Evolutionary conservation across 2,888 invertebrate genomes (phyloP).

Genomic region (Rhogogaster chlorosoma): DNA sequence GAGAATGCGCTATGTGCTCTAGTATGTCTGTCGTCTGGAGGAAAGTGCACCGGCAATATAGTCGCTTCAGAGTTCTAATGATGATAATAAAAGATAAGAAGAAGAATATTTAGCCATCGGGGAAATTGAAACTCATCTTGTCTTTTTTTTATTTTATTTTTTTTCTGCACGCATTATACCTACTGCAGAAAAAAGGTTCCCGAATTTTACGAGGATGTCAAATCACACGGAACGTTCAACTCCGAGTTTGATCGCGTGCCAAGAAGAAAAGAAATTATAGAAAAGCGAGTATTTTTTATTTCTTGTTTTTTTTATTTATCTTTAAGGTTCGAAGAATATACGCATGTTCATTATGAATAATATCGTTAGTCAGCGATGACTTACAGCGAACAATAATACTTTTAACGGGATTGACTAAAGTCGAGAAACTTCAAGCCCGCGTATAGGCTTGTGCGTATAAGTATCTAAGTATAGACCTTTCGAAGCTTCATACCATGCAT

Average conservation of each 20-base stretch:
- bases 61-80: neutral
- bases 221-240: conserved; percentile 71
- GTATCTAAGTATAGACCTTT: conserved; percentile 23
- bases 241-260: conserved; percentile 66
- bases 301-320: neutral
- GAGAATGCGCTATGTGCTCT: conserved; percentile 1
- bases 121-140: neutral
- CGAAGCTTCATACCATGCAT: conserved; percentile 27
- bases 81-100: neutral
- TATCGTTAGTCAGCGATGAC: too few relatives aligned
- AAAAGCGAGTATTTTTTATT: neutral
- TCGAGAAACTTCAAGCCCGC: neutral
- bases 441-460: neutral
- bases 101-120: neutral
- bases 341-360: too few relatives aligned
- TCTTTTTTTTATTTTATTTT: neutral
- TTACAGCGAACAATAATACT: neutral
- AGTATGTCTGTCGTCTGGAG: neutral
- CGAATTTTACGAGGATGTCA: conserved; percentile 56
- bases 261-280: conserved; percentile 53
- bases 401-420: neutral
- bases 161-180: neutral
- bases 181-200: neutral
- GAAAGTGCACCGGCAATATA: neutral
- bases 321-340: too few relatives aligned